Conservation (phyloP, 2,113 vertebrate species). For the Elaphurus davidianus region DNA sequence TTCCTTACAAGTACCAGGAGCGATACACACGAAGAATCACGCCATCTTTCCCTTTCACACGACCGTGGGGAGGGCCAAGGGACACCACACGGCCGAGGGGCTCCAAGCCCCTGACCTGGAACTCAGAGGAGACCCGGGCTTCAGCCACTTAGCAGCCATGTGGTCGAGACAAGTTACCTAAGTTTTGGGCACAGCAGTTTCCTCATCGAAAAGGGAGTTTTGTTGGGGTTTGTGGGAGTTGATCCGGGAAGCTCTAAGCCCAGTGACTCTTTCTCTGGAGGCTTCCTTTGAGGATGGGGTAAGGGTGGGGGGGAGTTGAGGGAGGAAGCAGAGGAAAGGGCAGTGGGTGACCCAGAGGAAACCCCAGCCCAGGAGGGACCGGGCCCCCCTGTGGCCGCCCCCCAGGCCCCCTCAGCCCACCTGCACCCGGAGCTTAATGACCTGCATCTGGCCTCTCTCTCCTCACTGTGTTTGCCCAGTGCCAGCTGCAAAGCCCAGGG, state of each 20-base stretch:
- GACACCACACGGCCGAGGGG: not conserved
- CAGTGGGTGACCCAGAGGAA: not conserved
- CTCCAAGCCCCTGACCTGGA: not conserved
- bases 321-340: not conserved
- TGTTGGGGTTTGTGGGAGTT: not conserved
- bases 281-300: not conserved
- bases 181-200: not conserved
- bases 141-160: not conserved
- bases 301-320: not conserved
- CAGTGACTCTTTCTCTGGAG: not conserved
- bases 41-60: not conserved
- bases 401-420: not conserved
- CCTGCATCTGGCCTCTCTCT: slow-evolving; percentile 14
- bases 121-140: not conserved
- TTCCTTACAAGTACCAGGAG: not conserved
- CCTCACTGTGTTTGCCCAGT: slow-evolving; percentile 58
- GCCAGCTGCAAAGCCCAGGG: not conserved
- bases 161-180: not conserved
- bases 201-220: not conserved
- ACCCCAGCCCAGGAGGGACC: not conserved
- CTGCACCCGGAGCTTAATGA: not conserved
- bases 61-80: not conserved
- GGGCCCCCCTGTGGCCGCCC: not conserved
- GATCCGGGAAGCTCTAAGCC: not conserved
- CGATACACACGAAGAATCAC: accelerated